Base-by-base conservation (phyloP, 2,888 invertebrate genomes). In the Prenolepis imparis region DNA sequence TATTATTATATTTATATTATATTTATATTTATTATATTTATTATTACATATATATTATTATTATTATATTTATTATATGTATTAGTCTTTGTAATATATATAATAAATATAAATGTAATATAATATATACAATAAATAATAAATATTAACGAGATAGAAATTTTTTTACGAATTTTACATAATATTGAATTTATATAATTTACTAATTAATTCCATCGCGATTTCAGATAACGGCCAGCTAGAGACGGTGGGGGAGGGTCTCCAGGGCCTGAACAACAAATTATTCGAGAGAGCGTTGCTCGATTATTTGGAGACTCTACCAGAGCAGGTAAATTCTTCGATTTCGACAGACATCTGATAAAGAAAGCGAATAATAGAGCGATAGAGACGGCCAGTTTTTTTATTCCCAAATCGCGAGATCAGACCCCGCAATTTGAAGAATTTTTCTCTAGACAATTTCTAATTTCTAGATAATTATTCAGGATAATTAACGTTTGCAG, bases 191-290 rank as follows among this genome's bases (percentile, higher is more conserved):
- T 44, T 64, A 28, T 28, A 28, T 28, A 28, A 1, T 28, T 28
- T 55, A 18, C 1, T 6, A 36, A 48, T 75, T 21, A 67, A 12
- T 28, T 63, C 32, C 12, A 36, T 59, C 28, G 24, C 15, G 8
- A 2, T 74, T 72, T 57, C 68, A 94, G 94, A 93, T 68, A 93
- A 93, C 70, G 95, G 95, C 8, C 95, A 95, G 72, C 92, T 95
- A 18, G 95, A 95, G 87, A 94, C 95, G 41, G 94, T 95, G 21
- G 95, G 95, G 0, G 95, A 95, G 72, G 95, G 94, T 18, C 95
- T 93, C 78, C 95, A 95, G 78, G 94, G 95, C 55, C 86, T 94
- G 9, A 92, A 92, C 70, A 91, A 92, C 67, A 93, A 92, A 68
- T 80, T 91, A 32, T 84, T 93, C 39, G 91, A 91, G 59, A 91